Evolutionary conservation across 2,797 vertebrate genomes (phyloP).

Genomic region (Lemur catta): DNA sequence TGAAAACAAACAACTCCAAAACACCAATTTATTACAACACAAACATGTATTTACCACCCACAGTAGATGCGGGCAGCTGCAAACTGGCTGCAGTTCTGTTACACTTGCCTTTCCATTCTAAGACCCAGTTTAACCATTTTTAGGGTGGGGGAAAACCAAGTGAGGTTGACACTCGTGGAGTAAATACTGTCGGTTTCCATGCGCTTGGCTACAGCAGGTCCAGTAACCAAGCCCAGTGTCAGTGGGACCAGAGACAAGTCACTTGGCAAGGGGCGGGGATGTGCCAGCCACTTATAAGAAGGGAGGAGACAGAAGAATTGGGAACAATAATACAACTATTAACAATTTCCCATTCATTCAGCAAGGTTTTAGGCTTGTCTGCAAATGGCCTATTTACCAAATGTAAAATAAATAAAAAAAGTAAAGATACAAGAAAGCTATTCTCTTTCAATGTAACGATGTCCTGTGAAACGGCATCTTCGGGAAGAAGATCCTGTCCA

Average conservation of each 20-base stretch:
- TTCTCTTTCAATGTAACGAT: not conserved
- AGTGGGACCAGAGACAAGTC: not conserved
- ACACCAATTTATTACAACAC: slow-evolving; percentile 7
- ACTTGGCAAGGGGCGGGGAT: not conserved
- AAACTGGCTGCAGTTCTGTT: not conserved
- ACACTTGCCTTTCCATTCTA: not conserved
- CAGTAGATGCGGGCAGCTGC: not conserved
- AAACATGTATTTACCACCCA: not conserved
- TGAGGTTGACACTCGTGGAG: not conserved
- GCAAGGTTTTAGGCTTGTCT: not conserved
- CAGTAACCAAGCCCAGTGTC: not conserved
- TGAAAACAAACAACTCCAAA: slow-evolving; percentile 43
- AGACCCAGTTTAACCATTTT: not conserved
- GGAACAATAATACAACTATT: not conserved
- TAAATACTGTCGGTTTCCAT: not conserved
- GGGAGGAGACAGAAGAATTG: not conserved
- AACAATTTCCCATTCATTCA: not conserved
- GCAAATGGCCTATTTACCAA: not conserved
- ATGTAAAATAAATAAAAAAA: not conserved
- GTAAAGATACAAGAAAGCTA: not conserved
- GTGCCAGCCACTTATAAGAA: not conserved
- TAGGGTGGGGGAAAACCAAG: not conserved
- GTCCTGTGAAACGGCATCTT: not conserved
- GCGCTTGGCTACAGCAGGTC: not conserved
- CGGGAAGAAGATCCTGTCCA: not conserved